Evolutionary conservation across 2,888 invertebrate genomes (phyloP).

Genomic region (Eupithecia dodoneata): DNA sequence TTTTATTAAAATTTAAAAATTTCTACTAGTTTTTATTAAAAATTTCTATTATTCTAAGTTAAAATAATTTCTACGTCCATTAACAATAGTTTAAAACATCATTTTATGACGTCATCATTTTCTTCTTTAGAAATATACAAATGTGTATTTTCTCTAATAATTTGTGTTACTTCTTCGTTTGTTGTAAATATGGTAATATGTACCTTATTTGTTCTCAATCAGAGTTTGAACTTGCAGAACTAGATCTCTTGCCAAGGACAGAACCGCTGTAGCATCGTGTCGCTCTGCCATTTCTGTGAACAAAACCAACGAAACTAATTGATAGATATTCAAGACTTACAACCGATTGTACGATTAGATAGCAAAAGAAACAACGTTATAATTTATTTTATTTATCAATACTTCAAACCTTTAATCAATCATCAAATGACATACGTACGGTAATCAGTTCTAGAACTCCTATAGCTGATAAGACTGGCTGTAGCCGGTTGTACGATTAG

Average conservation of each 20-base stretch:
- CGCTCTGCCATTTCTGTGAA: constrained; percentile 97
- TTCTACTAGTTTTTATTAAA: constrained; percentile 33
- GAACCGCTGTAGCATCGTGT: constrained; percentile 93
- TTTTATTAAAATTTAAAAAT: constrained; percentile 32
- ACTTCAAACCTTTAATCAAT: too few relatives aligned
- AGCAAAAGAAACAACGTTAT: too few relatives aligned
- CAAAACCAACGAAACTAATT: background rate
- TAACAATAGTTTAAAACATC: constrained; percentile 23
- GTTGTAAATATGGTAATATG: constrained; percentile 32
- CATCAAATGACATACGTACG: too few relatives aligned
- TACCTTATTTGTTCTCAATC: constrained; percentile 93
- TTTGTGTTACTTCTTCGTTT: constrained; percentile 5
- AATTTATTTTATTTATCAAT: too few relatives aligned
- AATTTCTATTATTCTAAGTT: constrained; percentile 39
- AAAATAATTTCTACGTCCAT: constrained; percentile 22
- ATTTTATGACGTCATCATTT: constrained; percentile 28
- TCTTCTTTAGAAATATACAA: background rate
- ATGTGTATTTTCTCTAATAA: background rate
- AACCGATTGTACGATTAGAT: too few relatives aligned
- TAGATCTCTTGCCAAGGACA: constrained; percentile 93
- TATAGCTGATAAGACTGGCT: too few relatives aligned
- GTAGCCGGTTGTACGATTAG: too few relatives aligned
- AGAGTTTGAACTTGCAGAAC: constrained; percentile 95
- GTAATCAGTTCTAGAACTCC: too few relatives aligned
- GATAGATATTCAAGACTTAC: background rate